Evolutionary conservation across 2,888 invertebrate species (phyloP).

Genomic region (Saturnia pavonia): DNA sequence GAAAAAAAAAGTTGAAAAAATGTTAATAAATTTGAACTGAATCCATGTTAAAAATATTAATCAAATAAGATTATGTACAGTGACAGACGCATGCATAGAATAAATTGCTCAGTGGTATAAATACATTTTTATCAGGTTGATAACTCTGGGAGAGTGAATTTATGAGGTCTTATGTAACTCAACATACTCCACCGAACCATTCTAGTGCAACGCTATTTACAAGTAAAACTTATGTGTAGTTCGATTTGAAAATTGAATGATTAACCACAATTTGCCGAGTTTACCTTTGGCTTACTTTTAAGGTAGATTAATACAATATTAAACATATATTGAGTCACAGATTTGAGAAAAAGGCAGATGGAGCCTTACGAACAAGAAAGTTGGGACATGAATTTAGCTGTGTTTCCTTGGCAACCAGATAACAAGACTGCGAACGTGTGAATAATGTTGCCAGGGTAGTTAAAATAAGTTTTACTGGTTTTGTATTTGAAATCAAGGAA

Average conservation of each 20-base stretch:
- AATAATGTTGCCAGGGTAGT: no score
- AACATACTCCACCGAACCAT: conserved; percentile 28
- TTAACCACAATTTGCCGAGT: not conserved
- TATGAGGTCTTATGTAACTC: conserved; percentile 55
- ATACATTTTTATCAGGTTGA: conserved; percentile 66
- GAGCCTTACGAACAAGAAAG: no score
- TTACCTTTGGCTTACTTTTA: not conserved
- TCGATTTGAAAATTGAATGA: not conserved
- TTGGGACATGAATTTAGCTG: no score
- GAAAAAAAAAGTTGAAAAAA: not conserved
- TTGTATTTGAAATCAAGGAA: no score
- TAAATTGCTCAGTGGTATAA: conserved; percentile 62
- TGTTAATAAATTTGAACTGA: not conserved
- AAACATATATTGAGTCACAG: no score
- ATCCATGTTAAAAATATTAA: conserved; percentile 11
- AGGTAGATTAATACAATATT: not conserved
- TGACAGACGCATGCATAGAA: conserved; percentile 49
- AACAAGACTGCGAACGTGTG: no score
- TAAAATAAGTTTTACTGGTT: no score
- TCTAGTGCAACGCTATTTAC: conserved; percentile 13
- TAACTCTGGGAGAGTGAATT: conserved; percentile 57
- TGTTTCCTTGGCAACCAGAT: no score
- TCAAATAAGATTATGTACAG: conserved; percentile 32
- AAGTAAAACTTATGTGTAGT: not conserved
- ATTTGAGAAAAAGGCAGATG: no score